phyloP scores from a whole-genome alignment of 2,888 invertebrate species.

The Xanthorhoe spadicearia region DNA sequence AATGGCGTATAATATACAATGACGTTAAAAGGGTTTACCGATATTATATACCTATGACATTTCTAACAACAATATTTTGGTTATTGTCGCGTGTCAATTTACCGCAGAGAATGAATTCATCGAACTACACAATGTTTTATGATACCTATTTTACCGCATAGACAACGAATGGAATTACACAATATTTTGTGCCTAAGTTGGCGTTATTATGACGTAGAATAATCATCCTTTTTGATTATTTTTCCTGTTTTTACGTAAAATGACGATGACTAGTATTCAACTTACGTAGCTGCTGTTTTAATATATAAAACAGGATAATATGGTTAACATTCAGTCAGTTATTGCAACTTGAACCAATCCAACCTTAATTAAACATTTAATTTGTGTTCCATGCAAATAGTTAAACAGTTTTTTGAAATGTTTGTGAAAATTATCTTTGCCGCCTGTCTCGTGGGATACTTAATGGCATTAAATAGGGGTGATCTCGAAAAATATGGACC shows the following conservation, averaged over 20 bases:
- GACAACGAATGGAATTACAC: neutral
- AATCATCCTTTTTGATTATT: neutral
- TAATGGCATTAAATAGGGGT: slow-evolving; percentile 57
- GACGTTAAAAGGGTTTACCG: neutral
- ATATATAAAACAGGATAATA: slow-evolving; percentile 27
- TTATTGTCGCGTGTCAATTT: neutral
- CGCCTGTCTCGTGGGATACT: slow-evolving; percentile 43
- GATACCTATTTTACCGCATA: neutral
- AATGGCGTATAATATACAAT: neutral
- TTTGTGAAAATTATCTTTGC: slow-evolving; percentile 33
- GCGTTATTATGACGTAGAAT: slow-evolving; percentile 11
- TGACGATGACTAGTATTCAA: neutral
- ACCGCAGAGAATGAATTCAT: neutral
- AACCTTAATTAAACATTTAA: slow-evolving; percentile 1
- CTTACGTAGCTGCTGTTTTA: slow-evolving; percentile 2
- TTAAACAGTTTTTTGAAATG: slow-evolving; percentile 25
- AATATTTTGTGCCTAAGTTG: neutral
- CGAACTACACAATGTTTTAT: slow-evolving; percentile 6
- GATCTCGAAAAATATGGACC: slow-evolving; percentile 75
- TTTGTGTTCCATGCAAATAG: neutral
- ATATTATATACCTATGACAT: no score
- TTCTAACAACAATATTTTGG: neutral
- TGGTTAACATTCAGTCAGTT: slow-evolving; percentile 6
- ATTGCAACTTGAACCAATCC: neutral
- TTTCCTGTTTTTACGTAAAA: slow-evolving; percentile 21